phyloP scores from a whole-genome alignment of 2,113 vertebrate genomes.

The Labrus mixtus region DNA sequence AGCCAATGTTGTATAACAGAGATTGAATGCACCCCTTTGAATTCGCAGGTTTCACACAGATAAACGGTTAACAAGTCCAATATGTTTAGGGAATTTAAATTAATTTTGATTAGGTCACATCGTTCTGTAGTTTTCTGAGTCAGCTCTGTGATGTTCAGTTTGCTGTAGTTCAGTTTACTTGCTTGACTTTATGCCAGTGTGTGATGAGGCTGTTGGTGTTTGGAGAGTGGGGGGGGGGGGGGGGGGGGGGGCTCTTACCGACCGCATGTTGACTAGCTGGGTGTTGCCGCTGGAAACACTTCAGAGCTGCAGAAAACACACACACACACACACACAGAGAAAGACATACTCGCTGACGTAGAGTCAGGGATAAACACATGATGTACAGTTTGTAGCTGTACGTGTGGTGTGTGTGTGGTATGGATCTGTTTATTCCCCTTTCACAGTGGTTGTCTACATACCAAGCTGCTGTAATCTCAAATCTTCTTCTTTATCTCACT shows the following conservation, averaged over 20 bases:
- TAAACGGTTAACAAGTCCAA: slow-evolving; percentile 21
- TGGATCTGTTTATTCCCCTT: slow-evolving; percentile 70
- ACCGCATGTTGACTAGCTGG: slow-evolving; percentile 77
- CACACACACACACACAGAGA: slow-evolving; percentile 7
- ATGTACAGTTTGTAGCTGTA: slow-evolving; percentile 15
- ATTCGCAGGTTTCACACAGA: background rate
- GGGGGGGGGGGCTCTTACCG: slow-evolving; percentile 21
- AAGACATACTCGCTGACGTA: slow-evolving; percentile 18
- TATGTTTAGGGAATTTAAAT: slow-evolving; percentile 36
- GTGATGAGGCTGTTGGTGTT: slow-evolving; percentile 70
- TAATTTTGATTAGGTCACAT: background rate
- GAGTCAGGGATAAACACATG: slow-evolving; percentile 35
- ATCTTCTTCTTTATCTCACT: slow-evolving; percentile 64
- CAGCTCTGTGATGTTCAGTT: slow-evolving; percentile 39
- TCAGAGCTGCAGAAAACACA: slow-evolving; percentile 62
- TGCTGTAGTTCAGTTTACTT: slow-evolving; percentile 73
- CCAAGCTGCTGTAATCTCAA: slow-evolving; percentile 65
- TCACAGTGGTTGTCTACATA: slow-evolving; percentile 73
- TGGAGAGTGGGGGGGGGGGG: slow-evolving; percentile 26
- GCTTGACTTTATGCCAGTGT: slow-evolving; percentile 62
- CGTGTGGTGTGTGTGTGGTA: slow-evolving; percentile 8
- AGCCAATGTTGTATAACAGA: too few relatives aligned
- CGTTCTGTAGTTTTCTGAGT: background rate
- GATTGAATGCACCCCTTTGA: too few relatives aligned
- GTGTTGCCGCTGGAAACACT: slow-evolving; percentile 76